A percentile compares a stretch with the other conserved stretches of the same genome.
phyloP scores from a whole-genome alignment of 2,113 vertebrate genomes.

The Grammomys surdaster region DNA sequence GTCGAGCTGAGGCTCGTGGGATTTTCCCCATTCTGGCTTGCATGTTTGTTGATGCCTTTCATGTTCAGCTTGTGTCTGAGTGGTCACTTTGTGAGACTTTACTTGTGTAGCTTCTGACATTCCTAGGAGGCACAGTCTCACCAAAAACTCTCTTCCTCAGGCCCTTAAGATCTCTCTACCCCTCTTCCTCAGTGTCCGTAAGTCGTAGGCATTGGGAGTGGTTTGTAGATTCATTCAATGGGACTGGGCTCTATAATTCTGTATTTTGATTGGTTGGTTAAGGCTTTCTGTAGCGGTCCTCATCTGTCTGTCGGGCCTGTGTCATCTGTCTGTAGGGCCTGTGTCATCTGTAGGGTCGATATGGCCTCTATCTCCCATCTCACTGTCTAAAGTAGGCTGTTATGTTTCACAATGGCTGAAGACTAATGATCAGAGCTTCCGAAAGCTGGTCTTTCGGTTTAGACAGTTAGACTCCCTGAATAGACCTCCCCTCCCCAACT shows the following conservation, averaged over 20 bases:
- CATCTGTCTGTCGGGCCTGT: too few species aligned
- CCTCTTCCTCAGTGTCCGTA: not conserved
- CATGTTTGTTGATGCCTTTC: not conserved
- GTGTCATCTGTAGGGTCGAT: not conserved
- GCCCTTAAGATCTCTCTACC: not conserved
- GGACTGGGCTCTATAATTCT: not conserved
- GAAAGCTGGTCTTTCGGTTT: not conserved
- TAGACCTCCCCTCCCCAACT: not conserved
- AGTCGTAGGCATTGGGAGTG: not conserved
- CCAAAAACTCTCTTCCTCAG: not conserved
- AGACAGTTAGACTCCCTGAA: not conserved
- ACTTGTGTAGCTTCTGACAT: not conserved
- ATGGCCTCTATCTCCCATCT: too few species aligned
- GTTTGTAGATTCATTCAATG: not conserved
- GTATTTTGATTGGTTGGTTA: not conserved
- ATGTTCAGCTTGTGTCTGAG: not conserved
- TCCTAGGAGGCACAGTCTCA: not conserved
- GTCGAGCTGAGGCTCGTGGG: not conserved
- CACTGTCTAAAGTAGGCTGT: not conserved
- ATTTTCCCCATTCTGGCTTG: not conserved
- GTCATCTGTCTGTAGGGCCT: not conserved
- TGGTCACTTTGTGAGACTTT: not conserved
- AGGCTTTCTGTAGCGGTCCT: not conserved
- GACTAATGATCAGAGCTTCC: fast-evolving
- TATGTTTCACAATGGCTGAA: not conserved